These are phyloP conservation scores for Cryptops parisi DNA, from an alignment of 2,888 invertebrate species.

Conservation along the genomic window DNA sequence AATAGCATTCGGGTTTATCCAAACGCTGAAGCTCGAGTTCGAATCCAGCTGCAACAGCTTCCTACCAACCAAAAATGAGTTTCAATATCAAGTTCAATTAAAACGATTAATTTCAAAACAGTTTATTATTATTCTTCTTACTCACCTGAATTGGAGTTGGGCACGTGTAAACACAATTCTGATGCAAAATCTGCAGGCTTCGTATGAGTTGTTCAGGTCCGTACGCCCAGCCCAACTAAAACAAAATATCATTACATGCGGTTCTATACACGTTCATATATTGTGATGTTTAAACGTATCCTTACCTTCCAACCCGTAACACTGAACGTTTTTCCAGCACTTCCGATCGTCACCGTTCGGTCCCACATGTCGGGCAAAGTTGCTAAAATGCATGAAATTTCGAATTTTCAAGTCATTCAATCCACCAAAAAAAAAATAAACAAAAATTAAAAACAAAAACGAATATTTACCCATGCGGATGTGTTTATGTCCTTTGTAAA, in stretches of 20 bases:
- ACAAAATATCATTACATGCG: conserved; percentile 5
- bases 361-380: conserved; percentile 96
- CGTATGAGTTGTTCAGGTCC: conserved; percentile 65
- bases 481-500: conserved; percentile 65
- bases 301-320: conserved; percentile 81
- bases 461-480: conserved; percentile 65
- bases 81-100: conserved; percentile 1
- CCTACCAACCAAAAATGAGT: conserved; percentile 44
- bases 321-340: conserved; percentile 95
- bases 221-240: conserved; percentile 81
- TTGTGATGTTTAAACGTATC: too few relatives aligned
- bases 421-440: neutral
- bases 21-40: conserved; percentile 63
- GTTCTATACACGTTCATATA: too few relatives aligned
- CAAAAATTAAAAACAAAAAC: neutral
- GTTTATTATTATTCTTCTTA: too few relatives aligned
- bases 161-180: conserved; percentile 86
- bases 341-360: conserved; percentile 88
- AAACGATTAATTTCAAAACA: too few relatives aligned
- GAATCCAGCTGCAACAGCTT: conserved; percentile 79
- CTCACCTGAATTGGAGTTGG: conserved; percentile 62
- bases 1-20: conserved; percentile 64
- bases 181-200: conserved; percentile 74
- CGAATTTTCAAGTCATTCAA: neutral
- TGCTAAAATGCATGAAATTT: conserved; percentile 36